Evolutionary conservation across 2,113 vertebrate species (phyloP).

Genomic region (Otolemur garnettii): DNA sequence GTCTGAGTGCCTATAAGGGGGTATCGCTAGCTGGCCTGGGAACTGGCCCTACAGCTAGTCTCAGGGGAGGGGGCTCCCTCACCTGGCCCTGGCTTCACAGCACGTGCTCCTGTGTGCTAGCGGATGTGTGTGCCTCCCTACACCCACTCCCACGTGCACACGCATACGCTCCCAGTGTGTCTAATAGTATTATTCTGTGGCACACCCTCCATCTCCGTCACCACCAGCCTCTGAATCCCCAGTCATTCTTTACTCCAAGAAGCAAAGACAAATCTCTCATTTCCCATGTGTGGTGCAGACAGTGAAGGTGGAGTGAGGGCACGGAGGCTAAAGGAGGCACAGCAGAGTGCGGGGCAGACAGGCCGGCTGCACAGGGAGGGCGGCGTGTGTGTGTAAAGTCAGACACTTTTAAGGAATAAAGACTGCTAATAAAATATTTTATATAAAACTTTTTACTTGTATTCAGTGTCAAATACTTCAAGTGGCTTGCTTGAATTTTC

Average conservation of each 20-base stretch:
- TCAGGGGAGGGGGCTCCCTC: too few species aligned
- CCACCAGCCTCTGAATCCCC: not conserved
- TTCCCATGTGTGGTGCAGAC: accelerated
- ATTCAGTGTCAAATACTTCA: not conserved
- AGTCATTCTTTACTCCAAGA: not conserved
- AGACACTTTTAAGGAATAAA: not conserved
- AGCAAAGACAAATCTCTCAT: not conserved
- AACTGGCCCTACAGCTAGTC: accelerated
- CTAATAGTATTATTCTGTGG: not conserved
- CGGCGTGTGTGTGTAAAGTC: not conserved
- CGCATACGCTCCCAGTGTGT: accelerated
- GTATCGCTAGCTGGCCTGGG: not conserved
- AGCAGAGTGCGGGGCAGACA: accelerated
- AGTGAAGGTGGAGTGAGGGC: accelerated
- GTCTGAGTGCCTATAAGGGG: not conserved
- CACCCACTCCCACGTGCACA: too few species aligned
- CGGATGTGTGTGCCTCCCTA: accelerated
- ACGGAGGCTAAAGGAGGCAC: accelerated
- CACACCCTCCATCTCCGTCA: not conserved
- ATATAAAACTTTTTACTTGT: not conserved
- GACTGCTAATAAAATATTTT: slow-evolving; percentile 69
- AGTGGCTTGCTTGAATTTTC: not conserved
- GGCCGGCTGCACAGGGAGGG: not conserved
- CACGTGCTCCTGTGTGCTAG: accelerated
- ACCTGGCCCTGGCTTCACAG: not conserved